Base-by-base conservation (phyloP, 2,888 invertebrate genomes). In the Thecocarcelia acutangulata region DNA sequence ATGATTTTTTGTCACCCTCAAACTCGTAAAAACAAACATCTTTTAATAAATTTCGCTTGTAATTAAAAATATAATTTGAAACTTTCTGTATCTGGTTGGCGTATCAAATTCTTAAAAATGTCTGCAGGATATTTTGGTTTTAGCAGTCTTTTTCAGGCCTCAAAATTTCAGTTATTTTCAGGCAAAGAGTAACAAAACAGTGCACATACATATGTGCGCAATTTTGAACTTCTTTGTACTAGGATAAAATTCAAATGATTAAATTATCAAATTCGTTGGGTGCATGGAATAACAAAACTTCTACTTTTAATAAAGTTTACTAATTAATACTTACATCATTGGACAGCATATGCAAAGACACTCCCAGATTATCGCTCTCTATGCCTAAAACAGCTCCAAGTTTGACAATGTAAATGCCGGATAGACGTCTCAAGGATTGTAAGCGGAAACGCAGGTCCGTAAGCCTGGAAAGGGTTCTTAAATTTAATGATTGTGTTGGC, bases 371-470 rank as follows among this genome's bases (percentile, higher is more conserved):
- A 77, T 92, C 93, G n/a, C 94, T 93, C 85, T 94, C 93, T 79
- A 93, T 91, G 76, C 96, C 95, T 5, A 96, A 93, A 0, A 95
- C 95, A 0, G 95, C 94, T 82, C 95, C 96, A 84, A 97, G 91
- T 91, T 96, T 96, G 77, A 96, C 92, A 50, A 96, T 94, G 90
- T 97, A 97, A 87, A 96, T 94, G 82, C 94, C 94, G 40, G 96
- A 96, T 84, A 97, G 93, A 88, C 96, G 93, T 87, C 96, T 94
- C 75, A 97, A 92, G 4, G 96, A 95, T 89, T 96, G 95, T 78
- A 97, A 92, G 64, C 96, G 94, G 73, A 96, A 93, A 2, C 96
- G 93, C 52, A 97, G 92, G 89, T 96, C 96, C 75, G 94, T 95
- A 87, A 97, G 93, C 83, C 95, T 93, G 88, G 88, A 88, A 90